Percentiles rank a stretch among this genome's conserved stretches.
Evolutionary conservation across 2,888 invertebrate genomes (phyloP).

Genomic region (Trichacis sp.): DNA sequence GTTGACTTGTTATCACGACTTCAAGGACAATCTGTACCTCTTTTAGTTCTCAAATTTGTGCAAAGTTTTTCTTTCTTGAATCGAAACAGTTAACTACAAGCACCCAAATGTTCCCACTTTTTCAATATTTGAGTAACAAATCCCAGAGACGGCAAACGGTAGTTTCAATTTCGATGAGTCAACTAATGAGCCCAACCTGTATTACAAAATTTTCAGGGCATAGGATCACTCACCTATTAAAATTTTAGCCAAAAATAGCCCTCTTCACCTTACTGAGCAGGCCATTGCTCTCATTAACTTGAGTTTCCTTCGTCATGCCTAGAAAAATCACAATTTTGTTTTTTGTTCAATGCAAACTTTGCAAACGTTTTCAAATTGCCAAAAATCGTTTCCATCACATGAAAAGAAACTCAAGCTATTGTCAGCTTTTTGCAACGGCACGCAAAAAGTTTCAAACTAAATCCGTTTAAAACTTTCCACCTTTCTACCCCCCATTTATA

Average conservation of each 20-base stretch:
- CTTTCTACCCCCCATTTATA: no score
- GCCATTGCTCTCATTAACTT: conserved; percentile 68
- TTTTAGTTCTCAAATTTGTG: background rate
- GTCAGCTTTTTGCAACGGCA: conserved; percentile 13
- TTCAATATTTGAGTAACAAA: background rate
- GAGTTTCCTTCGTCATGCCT: conserved; percentile 71
- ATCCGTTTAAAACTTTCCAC: conserved; percentile 8
- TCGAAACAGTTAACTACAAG: no score
- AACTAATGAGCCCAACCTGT: conserved; percentile 24
- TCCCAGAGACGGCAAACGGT: background rate
- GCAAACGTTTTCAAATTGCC: no score
- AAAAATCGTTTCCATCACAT: background rate
- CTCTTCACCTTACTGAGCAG: conserved; percentile 74
- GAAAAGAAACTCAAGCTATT: conserved; percentile 61
- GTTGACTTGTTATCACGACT: background rate
- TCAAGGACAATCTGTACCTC: background rate
- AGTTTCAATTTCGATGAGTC: background rate
- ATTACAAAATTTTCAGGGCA: conserved; percentile 19
- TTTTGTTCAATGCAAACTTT: background rate
- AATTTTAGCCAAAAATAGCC: conserved; percentile 73
- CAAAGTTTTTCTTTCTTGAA: background rate
- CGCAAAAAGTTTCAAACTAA: no score
- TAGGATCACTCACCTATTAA: conserved; percentile 54
- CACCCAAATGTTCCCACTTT: background rate
- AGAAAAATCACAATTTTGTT: conserved; percentile 60